Base-by-base conservation (phyloP, 2,888 invertebrate genomes). In the Drosophila pseudotalamancana region DNA sequence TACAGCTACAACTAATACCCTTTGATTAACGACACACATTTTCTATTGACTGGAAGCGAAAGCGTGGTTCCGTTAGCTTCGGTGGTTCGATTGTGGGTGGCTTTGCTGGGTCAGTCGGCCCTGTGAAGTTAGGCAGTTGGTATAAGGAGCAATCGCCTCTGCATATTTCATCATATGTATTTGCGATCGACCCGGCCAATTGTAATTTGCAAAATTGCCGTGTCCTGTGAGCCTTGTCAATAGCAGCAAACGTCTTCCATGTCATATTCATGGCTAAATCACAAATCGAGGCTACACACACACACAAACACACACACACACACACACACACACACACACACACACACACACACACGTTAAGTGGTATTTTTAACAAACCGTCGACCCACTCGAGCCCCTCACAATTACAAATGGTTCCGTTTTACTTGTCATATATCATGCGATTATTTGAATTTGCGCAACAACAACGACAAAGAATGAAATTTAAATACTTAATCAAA, bases 1-100 rank as follows among this genome's bases (percentile, higher is more conserved):
- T 67, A 62, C 72, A 72, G 73, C 86, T 83, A 82, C 86, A 82
- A 84, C 84, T 87, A 88, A 87, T 87, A 85, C 88, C 88, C 85
- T 81, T 88, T 87, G 86, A 87, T 88, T 88, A 87, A 88, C 85
- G 86, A 87, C 85, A 81, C 76, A 81, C 79, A 81, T 88, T 87
- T 87, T 81, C 82, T 88, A 87, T 87, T 87, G 86, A 88, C 88
- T 84, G 55, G 66, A 42, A 61, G 35, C 72, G 72, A 48, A 56
- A 56, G 51, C 57, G 65, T 50, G 53, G 39, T 61, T 51, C 19
- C 34, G 14, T 21, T 4, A 21, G 23, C 11, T 19, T 27, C 9
- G 50, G 31, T 32, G 42, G 43, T 14, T 35, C 14, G 14, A 9
- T 27, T 55, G 39, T 42, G 84, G 77, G 55, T 16, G 25, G 12